Conservation (phyloP, 2,797 vertebrate species). For the Pelobates cultripes region DNA sequence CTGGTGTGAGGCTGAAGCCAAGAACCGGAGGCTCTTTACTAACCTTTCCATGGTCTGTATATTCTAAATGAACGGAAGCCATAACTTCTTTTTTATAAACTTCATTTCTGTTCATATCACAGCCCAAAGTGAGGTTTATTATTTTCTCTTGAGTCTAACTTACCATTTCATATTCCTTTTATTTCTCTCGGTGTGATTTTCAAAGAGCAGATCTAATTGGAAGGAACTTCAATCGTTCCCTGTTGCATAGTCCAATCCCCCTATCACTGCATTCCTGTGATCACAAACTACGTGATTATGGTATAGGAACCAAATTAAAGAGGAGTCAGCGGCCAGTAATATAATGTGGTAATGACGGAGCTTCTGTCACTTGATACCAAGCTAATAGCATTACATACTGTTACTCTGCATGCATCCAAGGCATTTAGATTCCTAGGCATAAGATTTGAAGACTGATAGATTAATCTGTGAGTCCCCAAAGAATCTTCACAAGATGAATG, state of each 20-base stretch:
- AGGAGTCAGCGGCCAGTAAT: constrained; percentile 35
- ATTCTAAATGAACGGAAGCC: too few relatives aligned
- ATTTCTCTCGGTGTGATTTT: background rate
- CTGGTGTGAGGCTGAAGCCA: too few relatives aligned
- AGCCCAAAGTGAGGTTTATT: too few relatives aligned
- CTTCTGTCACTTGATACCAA: constrained; percentile 30
- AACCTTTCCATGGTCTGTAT: too few relatives aligned
- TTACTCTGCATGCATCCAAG: constrained; percentile 28
- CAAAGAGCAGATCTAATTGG: constrained; percentile 1
- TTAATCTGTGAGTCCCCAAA: constrained; percentile 41
- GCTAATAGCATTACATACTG: constrained; percentile 45
- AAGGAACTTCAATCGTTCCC: constrained; percentile 11
- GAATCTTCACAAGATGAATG: constrained; percentile 40
- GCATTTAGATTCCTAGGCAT: constrained; percentile 50
- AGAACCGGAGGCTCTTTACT: too few relatives aligned
- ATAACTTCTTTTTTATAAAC: too few relatives aligned
- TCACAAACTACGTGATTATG: constrained; percentile 22
- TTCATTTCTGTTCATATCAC: too few relatives aligned
- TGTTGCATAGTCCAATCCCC: constrained; percentile 3
- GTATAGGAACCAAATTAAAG: constrained; percentile 18
- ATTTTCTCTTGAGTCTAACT: too few relatives aligned
- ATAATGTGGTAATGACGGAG: constrained; percentile 41
- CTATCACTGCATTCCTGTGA: constrained; percentile 3
- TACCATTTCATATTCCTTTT: too few relatives aligned
- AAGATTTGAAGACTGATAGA: constrained; percentile 27